Percentiles rank a stretch among this genome's conserved stretches.
Conservation (phyloP, 2,888 invertebrate genomes). For the Andricus curvator region DNA sequence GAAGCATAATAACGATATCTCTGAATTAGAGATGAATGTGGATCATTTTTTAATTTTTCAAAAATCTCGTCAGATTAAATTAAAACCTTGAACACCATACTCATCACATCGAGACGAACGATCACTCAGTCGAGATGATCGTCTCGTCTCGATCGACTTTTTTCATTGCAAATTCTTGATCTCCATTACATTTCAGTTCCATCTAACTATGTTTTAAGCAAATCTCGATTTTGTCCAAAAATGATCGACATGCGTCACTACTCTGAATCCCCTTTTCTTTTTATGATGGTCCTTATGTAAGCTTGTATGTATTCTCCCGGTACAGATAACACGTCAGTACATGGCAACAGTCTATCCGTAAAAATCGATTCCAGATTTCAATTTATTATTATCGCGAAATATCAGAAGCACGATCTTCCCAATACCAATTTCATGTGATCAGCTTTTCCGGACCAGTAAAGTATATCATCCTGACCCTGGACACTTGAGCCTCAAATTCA, state of each 20-base stretch:
- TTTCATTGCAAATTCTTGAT: no score
- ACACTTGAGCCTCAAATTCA: constrained; percentile 1
- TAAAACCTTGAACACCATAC: no score
- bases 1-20: neutral
- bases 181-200: no score
- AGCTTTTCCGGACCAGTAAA: constrained; percentile 53
- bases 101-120: no score
- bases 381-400: constrained; percentile 70
- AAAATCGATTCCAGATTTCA: constrained; percentile 73
- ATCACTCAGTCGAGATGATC: no score
- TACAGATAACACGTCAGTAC: constrained; percentile 3
- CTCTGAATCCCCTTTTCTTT: neutral
- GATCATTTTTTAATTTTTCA: no score
- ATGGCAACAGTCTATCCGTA: constrained; percentile 34
- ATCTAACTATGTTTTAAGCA: no score
- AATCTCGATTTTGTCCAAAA: no score
- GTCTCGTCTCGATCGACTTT: no score
- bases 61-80: no score
- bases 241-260: no score
- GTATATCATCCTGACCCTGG: constrained; percentile 11
- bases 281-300: neutral
- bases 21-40: no score
- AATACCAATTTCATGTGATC: constrained; percentile 69
- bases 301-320: neutral
- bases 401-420: constrained; percentile 67